A percentile compares a stretch with the other conserved stretches of the same genome.
phyloP scores from a whole-genome alignment of 1,140 invertebrate species.

The Trichonephila clavata region DNA sequence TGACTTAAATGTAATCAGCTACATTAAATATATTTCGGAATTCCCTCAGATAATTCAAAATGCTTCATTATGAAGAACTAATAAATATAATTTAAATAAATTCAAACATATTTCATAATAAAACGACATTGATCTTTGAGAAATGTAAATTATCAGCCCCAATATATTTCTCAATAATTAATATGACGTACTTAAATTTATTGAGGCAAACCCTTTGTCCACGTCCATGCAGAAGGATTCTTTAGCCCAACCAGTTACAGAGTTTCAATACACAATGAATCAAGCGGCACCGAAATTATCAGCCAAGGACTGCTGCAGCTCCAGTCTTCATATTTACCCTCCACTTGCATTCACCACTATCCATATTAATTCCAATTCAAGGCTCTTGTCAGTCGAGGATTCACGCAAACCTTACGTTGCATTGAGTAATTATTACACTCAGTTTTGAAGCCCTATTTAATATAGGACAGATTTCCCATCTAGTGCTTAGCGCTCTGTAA shows the following conservation, averaged over 20 bases:
- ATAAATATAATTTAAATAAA: too few species aligned
- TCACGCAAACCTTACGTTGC: background rate
- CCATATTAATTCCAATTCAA: slow-evolving; percentile 47
- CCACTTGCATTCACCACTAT: slow-evolving; percentile 19
- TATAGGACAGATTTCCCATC: background rate
- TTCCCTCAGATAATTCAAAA: too few species aligned
- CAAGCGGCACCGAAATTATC: background rate
- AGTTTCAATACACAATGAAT: slow-evolving; percentile 31
- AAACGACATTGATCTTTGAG: background rate
- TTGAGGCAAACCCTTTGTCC: background rate
- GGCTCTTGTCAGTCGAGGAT: background rate
- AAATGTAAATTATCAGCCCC: background rate
- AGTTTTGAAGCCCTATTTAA: background rate
- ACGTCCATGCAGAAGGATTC: background rate
- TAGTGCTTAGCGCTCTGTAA: slow-evolving; percentile 17
- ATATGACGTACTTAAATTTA: background rate
- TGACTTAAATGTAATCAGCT: too few species aligned
- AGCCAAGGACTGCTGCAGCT: background rate
- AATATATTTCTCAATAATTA: background rate
- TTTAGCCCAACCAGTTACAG: background rate
- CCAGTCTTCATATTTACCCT: slow-evolving; percentile 15
- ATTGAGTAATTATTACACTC: slow-evolving; percentile 18
- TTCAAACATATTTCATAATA: background rate
- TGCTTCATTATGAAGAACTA: too few species aligned
- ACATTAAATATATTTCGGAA: too few species aligned